These are phyloP conservation scores for Triops longicaudatus DNA, from an alignment of 1,140 invertebrate species.

Conservation along the genomic window DNA sequence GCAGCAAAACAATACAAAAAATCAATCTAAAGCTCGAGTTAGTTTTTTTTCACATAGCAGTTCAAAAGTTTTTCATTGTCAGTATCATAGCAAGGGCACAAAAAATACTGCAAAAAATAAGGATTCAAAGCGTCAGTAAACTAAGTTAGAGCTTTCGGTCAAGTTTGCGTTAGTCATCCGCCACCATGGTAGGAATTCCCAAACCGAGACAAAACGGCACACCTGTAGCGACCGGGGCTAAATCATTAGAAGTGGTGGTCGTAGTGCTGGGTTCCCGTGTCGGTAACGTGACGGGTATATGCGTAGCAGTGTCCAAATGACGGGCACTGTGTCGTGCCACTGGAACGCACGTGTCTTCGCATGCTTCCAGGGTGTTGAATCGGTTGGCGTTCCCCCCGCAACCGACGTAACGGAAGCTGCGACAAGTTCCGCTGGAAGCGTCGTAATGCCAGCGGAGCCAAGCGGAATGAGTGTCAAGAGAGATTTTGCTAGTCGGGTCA, in stretches of 20 bases:
- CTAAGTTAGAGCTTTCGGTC: not conserved
- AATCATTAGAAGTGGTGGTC: not conserved
- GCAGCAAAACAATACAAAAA: not conserved
- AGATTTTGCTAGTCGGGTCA: not conserved
- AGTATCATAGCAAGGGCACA: too few species aligned
- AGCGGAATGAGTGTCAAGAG: slow-evolving; percentile 5
- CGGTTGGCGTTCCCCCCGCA: slow-evolving; percentile 60
- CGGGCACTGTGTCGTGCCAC: not conserved
- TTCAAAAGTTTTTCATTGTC: too few species aligned
- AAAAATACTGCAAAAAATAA: too few species aligned
- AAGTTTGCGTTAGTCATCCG: not conserved
- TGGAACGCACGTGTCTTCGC: slow-evolving; percentile 38
- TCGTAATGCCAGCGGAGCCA: slow-evolving; percentile 53
- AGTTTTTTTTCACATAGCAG: not conserved
- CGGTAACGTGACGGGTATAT: not conserved
- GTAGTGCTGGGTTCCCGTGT: not conserved
- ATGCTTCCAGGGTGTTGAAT: slow-evolving; percentile 49
- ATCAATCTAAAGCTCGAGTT: not conserved
- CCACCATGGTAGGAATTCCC: not conserved
- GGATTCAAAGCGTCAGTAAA: not conserved
- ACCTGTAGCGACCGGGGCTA: not conserved
- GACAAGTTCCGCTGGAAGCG: slow-evolving; percentile 43
- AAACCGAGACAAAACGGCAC: not conserved
- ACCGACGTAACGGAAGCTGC: slow-evolving; percentile 53
- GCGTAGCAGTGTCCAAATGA: not conserved